These are phyloP conservation scores for Malacoraja senta DNA, from an alignment of 2,797 vertebrate species.

Conservation along the genomic window DNA sequence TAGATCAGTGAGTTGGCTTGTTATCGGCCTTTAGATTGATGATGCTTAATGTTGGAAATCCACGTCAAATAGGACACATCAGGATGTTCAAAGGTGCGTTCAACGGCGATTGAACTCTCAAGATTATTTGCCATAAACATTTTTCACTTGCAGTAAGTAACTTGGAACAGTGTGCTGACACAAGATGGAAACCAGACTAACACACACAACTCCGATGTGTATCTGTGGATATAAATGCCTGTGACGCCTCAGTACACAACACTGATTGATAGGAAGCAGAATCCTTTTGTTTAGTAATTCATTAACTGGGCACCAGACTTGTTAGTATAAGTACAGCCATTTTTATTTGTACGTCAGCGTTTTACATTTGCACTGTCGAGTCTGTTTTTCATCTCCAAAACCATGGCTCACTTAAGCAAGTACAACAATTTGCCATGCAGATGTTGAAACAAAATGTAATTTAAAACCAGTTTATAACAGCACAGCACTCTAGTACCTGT, in stretches of 20 bases:
- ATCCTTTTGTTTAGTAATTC: background rate
- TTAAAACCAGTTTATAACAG: background rate
- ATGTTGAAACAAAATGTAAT: background rate
- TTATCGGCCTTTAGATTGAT: background rate
- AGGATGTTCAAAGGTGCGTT: background rate
- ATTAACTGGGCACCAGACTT: background rate
- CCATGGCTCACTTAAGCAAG: background rate
- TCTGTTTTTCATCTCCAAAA: constrained; percentile 10
- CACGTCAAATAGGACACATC: background rate
- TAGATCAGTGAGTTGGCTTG: background rate
- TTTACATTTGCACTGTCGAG: background rate
- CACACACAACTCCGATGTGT: background rate
- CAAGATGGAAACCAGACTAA: background rate
- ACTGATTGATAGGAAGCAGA: background rate
- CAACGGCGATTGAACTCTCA: background rate
- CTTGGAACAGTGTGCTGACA: background rate
- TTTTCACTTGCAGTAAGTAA: background rate
- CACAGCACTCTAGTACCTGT: background rate
- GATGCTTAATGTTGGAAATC: background rate
- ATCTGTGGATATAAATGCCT: background rate
- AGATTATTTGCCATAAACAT: background rate
- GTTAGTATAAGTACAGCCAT: background rate
- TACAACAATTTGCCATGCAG: background rate
- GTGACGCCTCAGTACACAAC: background rate
- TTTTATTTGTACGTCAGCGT: background rate